These are phyloP conservation scores for Alethe castanea DNA, from an alignment of 2,113 vertebrate species.

Conservation along the genomic window DNA sequence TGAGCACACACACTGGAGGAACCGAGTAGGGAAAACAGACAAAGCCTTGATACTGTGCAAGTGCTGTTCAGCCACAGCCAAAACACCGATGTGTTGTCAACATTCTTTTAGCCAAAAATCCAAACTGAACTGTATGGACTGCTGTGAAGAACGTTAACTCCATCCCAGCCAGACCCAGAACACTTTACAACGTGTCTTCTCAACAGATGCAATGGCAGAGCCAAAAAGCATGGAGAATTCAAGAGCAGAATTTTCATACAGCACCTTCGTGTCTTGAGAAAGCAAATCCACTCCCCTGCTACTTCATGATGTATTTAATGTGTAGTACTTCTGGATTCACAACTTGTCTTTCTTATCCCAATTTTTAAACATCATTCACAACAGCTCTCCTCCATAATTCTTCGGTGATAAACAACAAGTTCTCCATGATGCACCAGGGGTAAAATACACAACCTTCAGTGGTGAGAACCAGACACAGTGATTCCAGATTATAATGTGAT, in stretches of 20 bases:
- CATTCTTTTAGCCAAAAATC: slow-evolving; percentile 12
- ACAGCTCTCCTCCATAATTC: not conserved
- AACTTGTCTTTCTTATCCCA: not conserved
- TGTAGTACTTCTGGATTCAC: not conserved
- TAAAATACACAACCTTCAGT: not conserved
- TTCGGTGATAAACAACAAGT: not conserved
- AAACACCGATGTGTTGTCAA: not conserved
- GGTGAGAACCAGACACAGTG: not conserved
- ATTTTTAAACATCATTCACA: not conserved
- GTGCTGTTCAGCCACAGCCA: not conserved
- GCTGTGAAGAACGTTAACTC: slow-evolving; percentile 19
- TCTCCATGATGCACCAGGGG: not conserved
- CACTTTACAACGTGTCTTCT: not conserved
- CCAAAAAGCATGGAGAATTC: slow-evolving; percentile 13
- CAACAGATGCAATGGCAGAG: not conserved
- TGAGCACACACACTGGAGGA: not conserved
- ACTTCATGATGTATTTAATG: not conserved
- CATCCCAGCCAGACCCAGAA: slow-evolving; percentile 33
- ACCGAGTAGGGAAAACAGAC: not conserved
- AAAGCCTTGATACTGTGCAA: not conserved
- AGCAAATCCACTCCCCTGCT: slow-evolving; percentile 20
- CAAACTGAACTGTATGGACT: not conserved
- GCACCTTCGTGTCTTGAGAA: not conserved
- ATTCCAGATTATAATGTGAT: not conserved
- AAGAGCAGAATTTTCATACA: not conserved